These are phyloP conservation scores for Ispidina picta DNA, from an alignment of 2,797 vertebrate species.

Conservation along the genomic window DNA sequence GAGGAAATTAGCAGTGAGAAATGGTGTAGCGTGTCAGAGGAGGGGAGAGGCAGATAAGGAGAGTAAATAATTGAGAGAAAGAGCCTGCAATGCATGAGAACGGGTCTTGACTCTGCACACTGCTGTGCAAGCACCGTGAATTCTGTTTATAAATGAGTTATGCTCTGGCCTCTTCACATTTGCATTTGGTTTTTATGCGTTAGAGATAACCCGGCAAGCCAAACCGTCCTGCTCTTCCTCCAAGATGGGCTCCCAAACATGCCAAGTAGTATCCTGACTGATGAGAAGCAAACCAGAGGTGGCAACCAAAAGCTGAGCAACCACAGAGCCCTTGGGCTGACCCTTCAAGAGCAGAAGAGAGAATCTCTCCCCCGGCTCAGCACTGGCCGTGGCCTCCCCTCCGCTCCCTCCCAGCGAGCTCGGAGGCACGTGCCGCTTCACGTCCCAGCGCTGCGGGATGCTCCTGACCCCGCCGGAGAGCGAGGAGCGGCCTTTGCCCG, in stretches of 20 bases:
- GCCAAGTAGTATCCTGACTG: conserved; percentile 9
- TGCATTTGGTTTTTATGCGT: conserved; percentile 47
- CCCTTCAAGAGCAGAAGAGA: neutral
- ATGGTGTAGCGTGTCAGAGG: conserved; percentile 32
- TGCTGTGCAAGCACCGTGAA: conserved; percentile 38
- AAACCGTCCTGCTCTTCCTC: conserved; percentile 4
- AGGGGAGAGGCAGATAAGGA: conserved; percentile 36
- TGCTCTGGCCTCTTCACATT: conserved; percentile 45
- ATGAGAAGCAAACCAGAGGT: conserved; percentile 32
- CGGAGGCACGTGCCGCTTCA: accelerated
- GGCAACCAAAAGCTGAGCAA: conserved; percentile 40
- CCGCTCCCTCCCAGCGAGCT: accelerated
- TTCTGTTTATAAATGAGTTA: conserved; percentile 64
- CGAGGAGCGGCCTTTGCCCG: neutral
- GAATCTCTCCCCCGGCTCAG: neutral
- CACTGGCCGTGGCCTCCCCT: accelerated
- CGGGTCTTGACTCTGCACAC: neutral
- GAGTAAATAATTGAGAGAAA: conserved; percentile 61
- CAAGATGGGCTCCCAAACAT: neutral
- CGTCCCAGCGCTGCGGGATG: accelerated
- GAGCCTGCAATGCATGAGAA: conserved; percentile 5
- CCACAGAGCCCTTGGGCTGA: neutral
- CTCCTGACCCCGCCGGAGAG: accelerated
- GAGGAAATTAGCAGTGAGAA: conserved; percentile 48
- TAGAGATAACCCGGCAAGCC: conserved; percentile 9